phyloP scores from a whole-genome alignment of 2,113 vertebrate genomes.

The Calyptomena viridis region DNA sequence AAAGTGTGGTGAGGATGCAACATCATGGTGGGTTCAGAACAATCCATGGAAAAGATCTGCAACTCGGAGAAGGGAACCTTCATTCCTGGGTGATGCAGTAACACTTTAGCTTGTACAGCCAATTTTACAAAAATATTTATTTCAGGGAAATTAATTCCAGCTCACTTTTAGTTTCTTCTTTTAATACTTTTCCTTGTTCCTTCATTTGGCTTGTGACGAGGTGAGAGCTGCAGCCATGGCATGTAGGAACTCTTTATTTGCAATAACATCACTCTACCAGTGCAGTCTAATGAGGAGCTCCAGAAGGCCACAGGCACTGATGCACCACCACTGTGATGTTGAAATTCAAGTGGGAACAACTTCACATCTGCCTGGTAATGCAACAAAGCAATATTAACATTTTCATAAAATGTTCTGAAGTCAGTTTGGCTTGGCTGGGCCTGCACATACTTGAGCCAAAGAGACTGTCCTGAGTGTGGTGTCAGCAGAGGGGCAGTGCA shows the following conservation, averaged over 20 bases:
- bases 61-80: neutral
- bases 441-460: neutral
- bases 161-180: neutral
- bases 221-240: neutral
- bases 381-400: slow-evolving; percentile 43
- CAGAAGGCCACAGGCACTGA: neutral
- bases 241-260: neutral
- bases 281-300: neutral
- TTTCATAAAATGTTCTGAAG: slow-evolving; percentile 40
- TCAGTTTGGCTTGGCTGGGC: slow-evolving; percentile 47
- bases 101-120: neutral
- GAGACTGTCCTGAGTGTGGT: slow-evolving; percentile 32
- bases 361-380: slow-evolving; percentile 20
- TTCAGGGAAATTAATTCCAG: slow-evolving; percentile 47
- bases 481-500: neutral
- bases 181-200: neutral
- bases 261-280: neutral
- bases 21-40: neutral
- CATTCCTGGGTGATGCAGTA: slow-evolving; percentile 29
- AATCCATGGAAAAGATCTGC: neutral
- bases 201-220: neutral
- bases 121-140: slow-evolving; percentile 43
- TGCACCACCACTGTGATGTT: neutral
- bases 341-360: neutral
- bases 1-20: neutral